A percentile compares a stretch with the other conserved stretches of the same genome.
Conservation (phyloP, 2,797 vertebrate species). For the Gymnocypris eckloni region DNA sequence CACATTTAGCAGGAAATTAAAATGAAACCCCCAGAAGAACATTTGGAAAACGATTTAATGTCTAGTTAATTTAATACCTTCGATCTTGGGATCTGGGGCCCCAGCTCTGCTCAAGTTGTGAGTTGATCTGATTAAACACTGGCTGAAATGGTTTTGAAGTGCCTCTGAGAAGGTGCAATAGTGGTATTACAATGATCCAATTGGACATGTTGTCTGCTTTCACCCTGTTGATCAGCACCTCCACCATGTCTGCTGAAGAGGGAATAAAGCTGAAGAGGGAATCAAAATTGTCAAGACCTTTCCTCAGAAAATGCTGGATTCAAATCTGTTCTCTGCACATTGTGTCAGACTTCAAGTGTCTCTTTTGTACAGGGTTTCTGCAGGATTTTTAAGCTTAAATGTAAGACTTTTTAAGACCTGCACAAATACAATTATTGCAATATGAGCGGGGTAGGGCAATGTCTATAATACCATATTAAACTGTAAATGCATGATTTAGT, state of each 20-base stretch:
- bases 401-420: too few relatives aligned
- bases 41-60: background rate
- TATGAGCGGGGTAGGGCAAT: too few relatives aligned
- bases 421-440: too few relatives aligned
- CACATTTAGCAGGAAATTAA: background rate
- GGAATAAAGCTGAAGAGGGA: background rate
- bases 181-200: conserved; percentile 85
- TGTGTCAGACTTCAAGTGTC: background rate
- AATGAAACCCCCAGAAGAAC: background rate
- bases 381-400: too few relatives aligned
- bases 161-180: conserved; percentile 78
- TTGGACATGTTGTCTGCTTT: background rate
- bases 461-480: too few relatives aligned
- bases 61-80: conserved; percentile 60
- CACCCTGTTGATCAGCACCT: conserved; percentile 44
- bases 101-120: conserved; percentile 52
- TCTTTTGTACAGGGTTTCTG: too few relatives aligned
- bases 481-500: too few relatives aligned
- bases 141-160: conserved; percentile 57
- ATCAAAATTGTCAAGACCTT: background rate
- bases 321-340: background rate
- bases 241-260: conserved; percentile 64
- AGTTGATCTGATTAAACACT: background rate
- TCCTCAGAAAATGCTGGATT: background rate
- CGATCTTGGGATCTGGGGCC: conserved; percentile 41